Conservation (phyloP, 2,888 invertebrate species). For the Lycia hirtaria region DNA sequence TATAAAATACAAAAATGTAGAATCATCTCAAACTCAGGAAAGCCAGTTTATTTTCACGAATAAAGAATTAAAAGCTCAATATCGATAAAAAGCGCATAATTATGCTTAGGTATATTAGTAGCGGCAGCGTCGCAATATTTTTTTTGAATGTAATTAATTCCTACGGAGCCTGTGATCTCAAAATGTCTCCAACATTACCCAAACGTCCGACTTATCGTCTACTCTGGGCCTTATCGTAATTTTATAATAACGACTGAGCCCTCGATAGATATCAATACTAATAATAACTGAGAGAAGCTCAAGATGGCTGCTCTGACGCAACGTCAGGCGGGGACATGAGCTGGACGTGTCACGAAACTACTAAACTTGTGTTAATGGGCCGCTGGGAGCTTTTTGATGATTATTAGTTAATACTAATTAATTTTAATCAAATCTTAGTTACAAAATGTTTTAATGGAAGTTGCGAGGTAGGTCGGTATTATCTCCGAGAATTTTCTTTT, state of each 20-base stretch:
- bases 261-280: constrained; percentile 16
- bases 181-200: not conserved
- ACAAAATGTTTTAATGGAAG: constrained; percentile 2
- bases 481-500: not conserved
- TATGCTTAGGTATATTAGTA: too few species aligned
- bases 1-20: too few species aligned
- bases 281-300: constrained; percentile 5
- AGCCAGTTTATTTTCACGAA: too few species aligned
- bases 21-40: too few species aligned
- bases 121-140: too few species aligned
- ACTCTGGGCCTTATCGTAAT: constrained; percentile 11
- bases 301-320: constrained; percentile 13
- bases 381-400: constrained; percentile 10
- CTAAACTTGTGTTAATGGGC: constrained; percentile 3
- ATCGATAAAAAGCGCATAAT: too few species aligned
- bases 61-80: too few species aligned
- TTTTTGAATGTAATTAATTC: too few species aligned
- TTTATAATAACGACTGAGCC: constrained; percentile 10
- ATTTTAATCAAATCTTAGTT: constrained; percentile 20
- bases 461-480: not conserved
- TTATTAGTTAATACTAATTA: constrained; percentile 13
- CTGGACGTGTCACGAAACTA: constrained; percentile 1
- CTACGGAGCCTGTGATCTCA: constrained; percentile 1
- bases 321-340: not conserved
- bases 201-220: not conserved